Conservation (phyloP, 2,888 invertebrate genomes). For the Brachynemurus nebulosus region DNA sequence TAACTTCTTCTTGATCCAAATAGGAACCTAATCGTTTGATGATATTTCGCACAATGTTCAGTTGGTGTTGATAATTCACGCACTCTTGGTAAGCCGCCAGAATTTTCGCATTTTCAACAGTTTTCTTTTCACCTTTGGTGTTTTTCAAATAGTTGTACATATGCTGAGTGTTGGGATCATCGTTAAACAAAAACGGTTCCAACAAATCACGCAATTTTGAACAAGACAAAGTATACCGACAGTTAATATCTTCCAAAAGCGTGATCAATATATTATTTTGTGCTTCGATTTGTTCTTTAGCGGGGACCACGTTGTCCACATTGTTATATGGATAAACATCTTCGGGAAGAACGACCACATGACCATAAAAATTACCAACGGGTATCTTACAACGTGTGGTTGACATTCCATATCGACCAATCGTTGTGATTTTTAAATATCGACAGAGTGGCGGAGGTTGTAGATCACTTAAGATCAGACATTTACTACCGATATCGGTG, state of each 20-base stretch:
- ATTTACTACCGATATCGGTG: constrained; percentile 74
- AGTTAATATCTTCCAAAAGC: constrained; percentile 65
- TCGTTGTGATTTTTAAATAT: constrained; percentile 84
- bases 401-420: constrained; percentile 84
- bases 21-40: constrained; percentile 56
- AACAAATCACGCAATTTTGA: constrained; percentile 70
- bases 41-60: constrained; percentile 69
- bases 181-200: constrained; percentile 62
- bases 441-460: constrained; percentile 83
- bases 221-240: constrained; percentile 68
- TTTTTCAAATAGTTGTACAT: constrained; percentile 65
- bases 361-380: constrained; percentile 86
- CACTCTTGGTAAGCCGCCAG: constrained; percentile 53
- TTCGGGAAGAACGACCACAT: constrained; percentile 54
- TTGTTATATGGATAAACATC: constrained; percentile 23
- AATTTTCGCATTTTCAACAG: constrained; percentile 35
- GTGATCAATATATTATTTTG: constrained; percentile 52
- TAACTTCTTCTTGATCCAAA: constrained; percentile 21
- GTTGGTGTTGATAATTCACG: constrained; percentile 74
- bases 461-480: constrained; percentile 74
- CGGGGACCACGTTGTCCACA: constrained; percentile 22
- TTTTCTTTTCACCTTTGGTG: constrained; percentile 9
- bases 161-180: constrained; percentile 68
- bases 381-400: constrained; percentile 83
- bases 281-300: constrained; percentile 32